Percentiles rank a stretch among this genome's conserved stretches.
Conservation (phyloP, 2,113 vertebrate genomes). For the Aspidoscelis tigris region DNA sequence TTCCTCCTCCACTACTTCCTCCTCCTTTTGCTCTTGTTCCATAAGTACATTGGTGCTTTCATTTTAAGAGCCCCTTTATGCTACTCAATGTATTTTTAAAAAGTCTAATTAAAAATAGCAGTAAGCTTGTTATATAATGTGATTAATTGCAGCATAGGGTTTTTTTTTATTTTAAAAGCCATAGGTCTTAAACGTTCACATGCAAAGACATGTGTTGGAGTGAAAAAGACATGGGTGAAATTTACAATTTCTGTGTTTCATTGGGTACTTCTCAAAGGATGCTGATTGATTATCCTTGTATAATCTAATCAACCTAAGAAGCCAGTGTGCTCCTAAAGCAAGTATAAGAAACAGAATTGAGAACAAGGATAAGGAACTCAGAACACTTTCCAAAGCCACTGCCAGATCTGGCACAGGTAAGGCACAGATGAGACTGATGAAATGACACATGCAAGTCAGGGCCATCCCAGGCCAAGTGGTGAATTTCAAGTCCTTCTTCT, state of each 20-base stretch:
- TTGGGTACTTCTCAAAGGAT: slow-evolving; percentile 45
- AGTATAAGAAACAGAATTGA: not conserved
- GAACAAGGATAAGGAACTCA: not conserved
- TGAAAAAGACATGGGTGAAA: slow-evolving; percentile 56
- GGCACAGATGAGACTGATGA: too few relatives aligned
- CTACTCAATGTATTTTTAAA: slow-evolving; percentile 51
- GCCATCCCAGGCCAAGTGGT: too few relatives aligned
- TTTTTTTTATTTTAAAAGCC: slow-evolving; percentile 55
- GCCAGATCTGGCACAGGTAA: too few relatives aligned
- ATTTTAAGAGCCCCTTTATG: slow-evolving; percentile 51
- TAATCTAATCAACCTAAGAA: slow-evolving; percentile 43
- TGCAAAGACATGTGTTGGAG: slow-evolving; percentile 64
- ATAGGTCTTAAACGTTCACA: slow-evolving; percentile 67
- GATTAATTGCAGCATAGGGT: slow-evolving; percentile 64
- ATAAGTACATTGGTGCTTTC: slow-evolving; percentile 58
- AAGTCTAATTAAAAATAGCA: slow-evolving; percentile 71
- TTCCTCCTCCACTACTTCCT: slow-evolving; percentile 32
- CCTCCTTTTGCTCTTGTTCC: slow-evolving; percentile 14
- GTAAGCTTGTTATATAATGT: slow-evolving; percentile 70
- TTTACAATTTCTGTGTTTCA: slow-evolving; percentile 49
- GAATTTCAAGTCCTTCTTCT: too few relatives aligned
- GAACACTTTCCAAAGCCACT: slow-evolving; percentile 33
- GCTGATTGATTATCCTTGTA: slow-evolving; percentile 52
- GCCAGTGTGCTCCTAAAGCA: slow-evolving; percentile 1
- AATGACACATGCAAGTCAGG: too few relatives aligned